Base-by-base conservation (phyloP, 2,888 invertebrate genomes). In the Galerucella calmariensis region DNA sequence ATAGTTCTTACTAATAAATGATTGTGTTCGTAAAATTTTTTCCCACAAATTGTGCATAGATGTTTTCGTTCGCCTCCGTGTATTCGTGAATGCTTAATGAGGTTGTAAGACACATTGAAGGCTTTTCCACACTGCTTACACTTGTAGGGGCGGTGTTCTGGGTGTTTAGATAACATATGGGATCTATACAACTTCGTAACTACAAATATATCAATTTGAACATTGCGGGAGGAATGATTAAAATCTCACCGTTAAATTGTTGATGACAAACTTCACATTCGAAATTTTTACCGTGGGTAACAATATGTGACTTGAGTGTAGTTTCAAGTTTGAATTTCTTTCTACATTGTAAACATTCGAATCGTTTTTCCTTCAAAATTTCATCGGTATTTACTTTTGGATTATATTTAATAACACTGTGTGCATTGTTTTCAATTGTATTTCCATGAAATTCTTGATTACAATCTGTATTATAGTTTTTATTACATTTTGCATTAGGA, bases 11-110 rank as follows among this genome's bases (percentile, higher is more conserved):
- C 86, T 46, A 77, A 77, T 72, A 87, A 81, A 79, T 85, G 85
- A 41, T 84, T 84, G 0, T 81, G 85, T 75, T 86, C 85, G 69
- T 80, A 85, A 79, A 86, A 87, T 71, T 83, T 71, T 73, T 86
- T 85, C 1, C 86, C 85, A 75, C 87, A 87, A 16, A 82, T 81
- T 41, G 81, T 83, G 76, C 87, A 87, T n/a, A 84, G 75, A 79
- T 86, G 84, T 74, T 83, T 85, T 70, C 81, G 80, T 74, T 86
- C 85, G 6, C 86, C 85, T 2, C 83, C 83, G 76, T 86, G 85
- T 8, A 81, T 84, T 72, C 85, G 74, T 81, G 83, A 84, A 77
- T 87, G 86, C 72, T 85, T 86, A 2, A 77, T 79, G 35, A 86
- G 79, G 77, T 82, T 85, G 12, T 82, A 78, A 27, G 82, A 68